phyloP scores from a whole-genome alignment of 2,113 vertebrate genomes.

The Riparia riparia region DNA sequence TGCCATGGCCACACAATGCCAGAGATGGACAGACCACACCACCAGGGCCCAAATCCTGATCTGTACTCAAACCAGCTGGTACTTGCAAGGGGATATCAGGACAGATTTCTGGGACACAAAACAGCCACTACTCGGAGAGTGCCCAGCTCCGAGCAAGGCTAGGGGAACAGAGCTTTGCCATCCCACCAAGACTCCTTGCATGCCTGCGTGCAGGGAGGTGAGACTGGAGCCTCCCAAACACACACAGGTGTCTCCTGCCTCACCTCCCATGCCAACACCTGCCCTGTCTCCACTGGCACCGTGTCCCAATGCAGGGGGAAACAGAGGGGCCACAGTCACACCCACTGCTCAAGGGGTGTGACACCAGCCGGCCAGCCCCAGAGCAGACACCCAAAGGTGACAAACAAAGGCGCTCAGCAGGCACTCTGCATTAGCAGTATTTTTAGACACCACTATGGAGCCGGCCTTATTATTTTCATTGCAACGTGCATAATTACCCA shows the following conservation, averaged over 20 bases:
- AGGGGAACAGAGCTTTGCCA: neutral
- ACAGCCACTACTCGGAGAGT: neutral
- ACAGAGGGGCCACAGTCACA: neutral
- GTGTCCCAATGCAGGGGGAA: fast-evolving
- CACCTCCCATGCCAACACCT: neutral
- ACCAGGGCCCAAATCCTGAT: neutral
- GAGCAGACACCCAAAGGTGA: constrained; percentile 56
- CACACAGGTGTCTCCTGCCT: neutral
- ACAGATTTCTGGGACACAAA: neutral
- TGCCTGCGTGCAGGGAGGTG: fast-evolving
- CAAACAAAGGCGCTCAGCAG: constrained; percentile 43
- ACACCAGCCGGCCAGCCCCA: fast-evolving
- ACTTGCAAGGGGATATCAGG: neutral
- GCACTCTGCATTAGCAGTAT: constrained; percentile 60
- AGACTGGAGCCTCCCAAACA: neutral
- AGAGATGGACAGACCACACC: fast-evolving
- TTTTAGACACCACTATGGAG: constrained; percentile 64
- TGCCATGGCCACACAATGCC: neutral
- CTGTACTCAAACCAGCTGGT: neutral
- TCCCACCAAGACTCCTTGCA: fast-evolving
- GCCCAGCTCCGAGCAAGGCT: neutral
- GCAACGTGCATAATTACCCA: constrained; percentile 70
- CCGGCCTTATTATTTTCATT: constrained; percentile 71
- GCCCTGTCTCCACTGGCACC: fast-evolving
- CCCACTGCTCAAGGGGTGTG: fast-evolving